These are phyloP conservation scores for Dendropsophus ebraccatus DNA, from an alignment of 2,113 vertebrate genomes.

Conservation along the genomic window DNA sequence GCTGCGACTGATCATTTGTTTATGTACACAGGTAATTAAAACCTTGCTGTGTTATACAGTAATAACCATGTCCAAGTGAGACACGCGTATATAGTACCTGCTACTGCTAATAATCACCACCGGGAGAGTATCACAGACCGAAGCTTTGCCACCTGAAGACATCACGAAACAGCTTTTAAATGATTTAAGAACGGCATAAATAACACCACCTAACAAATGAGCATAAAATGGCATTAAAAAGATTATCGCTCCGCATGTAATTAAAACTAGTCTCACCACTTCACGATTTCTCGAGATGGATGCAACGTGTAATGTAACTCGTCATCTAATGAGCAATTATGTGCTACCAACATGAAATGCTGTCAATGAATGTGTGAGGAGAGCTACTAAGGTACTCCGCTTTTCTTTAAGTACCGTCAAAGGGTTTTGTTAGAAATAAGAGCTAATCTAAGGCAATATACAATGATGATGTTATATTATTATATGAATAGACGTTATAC, in stretches of 20 bases:
- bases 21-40: no score
- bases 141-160: background rate
- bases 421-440: background rate
- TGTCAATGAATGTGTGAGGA: slow-evolving; percentile 24
- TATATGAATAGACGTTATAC: no score
- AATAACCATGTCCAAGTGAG: background rate
- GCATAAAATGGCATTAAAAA: slow-evolving; percentile 23
- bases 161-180: background rate
- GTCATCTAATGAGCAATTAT: slow-evolving; percentile 44
- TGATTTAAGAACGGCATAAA: background rate
- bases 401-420: slow-evolving; percentile 6
- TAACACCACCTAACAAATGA: slow-evolving; percentile 24
- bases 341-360: slow-evolving; percentile 27
- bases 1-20: no score
- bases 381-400: background rate
- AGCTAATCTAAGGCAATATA: background rate
- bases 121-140: background rate
- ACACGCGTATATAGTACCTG: background rate
- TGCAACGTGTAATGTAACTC: slow-evolving; percentile 24
- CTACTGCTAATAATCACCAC: background rate
- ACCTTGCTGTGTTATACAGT: no score
- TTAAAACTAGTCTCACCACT: slow-evolving; percentile 9
- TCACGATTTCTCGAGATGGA: slow-evolving; percentile 13
- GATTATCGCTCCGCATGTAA: slow-evolving; percentile 31
- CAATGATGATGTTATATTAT: background rate